Conservation (phyloP, 2,113 vertebrate genomes). For the Psettodes erumei region DNA sequence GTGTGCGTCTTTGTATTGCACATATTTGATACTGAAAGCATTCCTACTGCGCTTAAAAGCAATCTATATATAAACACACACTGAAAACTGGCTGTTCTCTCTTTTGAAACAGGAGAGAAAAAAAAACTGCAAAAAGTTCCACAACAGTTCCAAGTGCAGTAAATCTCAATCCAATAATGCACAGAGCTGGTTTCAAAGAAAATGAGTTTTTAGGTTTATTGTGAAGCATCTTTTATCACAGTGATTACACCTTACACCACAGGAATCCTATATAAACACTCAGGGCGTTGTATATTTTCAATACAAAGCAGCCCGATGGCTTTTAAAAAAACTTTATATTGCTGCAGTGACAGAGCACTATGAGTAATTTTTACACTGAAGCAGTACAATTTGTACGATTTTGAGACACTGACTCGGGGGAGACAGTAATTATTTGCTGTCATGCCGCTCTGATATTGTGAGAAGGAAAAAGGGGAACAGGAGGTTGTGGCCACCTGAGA, state of each 20-base stretch:
- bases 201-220: conserved; percentile 16
- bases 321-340: not conserved
- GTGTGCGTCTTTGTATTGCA: not conserved
- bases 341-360: not conserved
- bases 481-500: not conserved
- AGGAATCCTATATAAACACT: not conserved
- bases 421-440: not conserved
- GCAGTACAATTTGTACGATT: not conserved
- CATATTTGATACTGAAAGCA: not conserved
- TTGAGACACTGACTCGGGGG: not conserved
- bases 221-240: not conserved
- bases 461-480: not conserved
- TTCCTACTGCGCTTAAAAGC: not conserved
- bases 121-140: not conserved
- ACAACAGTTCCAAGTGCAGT: not conserved
- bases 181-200: not conserved
- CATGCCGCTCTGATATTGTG: not conserved
- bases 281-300: not conserved
- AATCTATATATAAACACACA: not conserved
- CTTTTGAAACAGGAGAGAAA: not conserved
- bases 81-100: not conserved
- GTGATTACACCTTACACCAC: conserved; percentile 1
- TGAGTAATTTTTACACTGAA: not conserved
- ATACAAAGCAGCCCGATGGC: not conserved
- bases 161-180: conserved; percentile 17